These are phyloP conservation scores for Petroica traversi DNA, from an alignment of 2,113 vertebrate species.

Conservation along the genomic window DNA sequence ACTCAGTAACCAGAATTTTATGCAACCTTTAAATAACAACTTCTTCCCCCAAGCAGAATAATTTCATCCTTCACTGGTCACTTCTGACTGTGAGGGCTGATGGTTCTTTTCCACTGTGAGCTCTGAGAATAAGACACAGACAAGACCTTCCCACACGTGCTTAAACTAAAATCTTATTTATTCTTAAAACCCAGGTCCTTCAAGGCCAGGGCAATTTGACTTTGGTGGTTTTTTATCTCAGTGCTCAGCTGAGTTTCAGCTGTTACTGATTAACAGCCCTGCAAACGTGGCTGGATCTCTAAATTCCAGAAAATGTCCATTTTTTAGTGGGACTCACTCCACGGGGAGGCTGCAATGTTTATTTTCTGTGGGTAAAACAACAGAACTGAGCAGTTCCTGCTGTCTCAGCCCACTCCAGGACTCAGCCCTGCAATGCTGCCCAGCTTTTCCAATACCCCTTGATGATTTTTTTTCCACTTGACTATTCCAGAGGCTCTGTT, in stretches of 20 bases:
- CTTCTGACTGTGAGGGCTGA: neutral
- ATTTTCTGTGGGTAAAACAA: neutral
- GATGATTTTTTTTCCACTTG: accelerated
- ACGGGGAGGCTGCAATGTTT: neutral
- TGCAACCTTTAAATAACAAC: neutral
- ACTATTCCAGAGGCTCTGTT: neutral
- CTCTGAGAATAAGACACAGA: neutral
- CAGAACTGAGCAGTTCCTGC: neutral
- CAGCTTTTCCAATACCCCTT: neutral
- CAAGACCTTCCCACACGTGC: neutral
- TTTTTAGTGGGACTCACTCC: neutral
- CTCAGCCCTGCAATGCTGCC: neutral
- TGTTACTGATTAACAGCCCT: neutral
- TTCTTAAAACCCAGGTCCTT: neutral
- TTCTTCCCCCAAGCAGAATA: neutral
- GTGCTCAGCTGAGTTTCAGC: neutral
- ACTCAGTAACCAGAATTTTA: neutral
- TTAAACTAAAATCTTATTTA: neutral
- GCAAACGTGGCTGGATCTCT: neutral
- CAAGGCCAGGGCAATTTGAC: neutral
- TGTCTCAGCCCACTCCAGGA: neutral
- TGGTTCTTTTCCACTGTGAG: neutral
- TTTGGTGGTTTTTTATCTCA: neutral
- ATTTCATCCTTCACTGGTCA: neutral
- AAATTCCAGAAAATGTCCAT: neutral